Percentiles rank a stretch among this genome's conserved stretches.
Conservation (phyloP, 2,797 vertebrate species). For the Pempheris klunzingeri region DNA sequence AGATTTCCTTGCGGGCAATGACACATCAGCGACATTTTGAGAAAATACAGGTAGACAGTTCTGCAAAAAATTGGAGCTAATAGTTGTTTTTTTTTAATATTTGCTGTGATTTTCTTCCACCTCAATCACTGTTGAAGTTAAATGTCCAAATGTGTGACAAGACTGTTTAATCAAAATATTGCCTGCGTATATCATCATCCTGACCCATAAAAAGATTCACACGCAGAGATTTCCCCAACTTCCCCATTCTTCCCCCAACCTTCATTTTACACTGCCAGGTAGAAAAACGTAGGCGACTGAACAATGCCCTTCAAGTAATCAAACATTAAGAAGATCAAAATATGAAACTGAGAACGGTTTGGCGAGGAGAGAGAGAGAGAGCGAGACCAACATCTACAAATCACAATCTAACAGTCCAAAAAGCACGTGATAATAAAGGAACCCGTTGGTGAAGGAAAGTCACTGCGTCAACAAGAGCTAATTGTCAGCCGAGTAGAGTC, state of each 20-base stretch:
- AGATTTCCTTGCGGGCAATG: conserved; percentile 63
- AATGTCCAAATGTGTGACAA: conserved; percentile 11
- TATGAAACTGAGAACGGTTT: conserved; percentile 61
- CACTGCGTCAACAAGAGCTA: conserved; percentile 63
- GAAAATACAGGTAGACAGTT: conserved; percentile 39
- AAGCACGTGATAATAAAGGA: conserved; percentile 62
- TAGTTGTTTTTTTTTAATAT: conserved; percentile 11
- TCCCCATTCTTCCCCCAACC: conserved; percentile 31
- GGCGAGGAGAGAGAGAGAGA: conserved; percentile 44
- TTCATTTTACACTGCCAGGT: conserved; percentile 62
- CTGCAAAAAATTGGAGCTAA: conserved; percentile 29
- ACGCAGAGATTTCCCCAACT: conserved; percentile 27
- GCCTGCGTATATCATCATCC: conserved; percentile 29
- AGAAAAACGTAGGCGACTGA: conserved; percentile 71
- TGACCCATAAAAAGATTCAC: conserved; percentile 35
- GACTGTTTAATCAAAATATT: conserved; percentile 43
- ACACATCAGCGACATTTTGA: conserved; percentile 57
- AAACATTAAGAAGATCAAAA: conserved; percentile 70
- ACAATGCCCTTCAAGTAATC: conserved; percentile 81
- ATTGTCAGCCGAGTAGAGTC: conserved; percentile 53
- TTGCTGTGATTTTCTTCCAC: conserved; percentile 12
- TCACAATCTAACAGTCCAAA: conserved; percentile 65
- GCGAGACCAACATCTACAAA: conserved; percentile 53
- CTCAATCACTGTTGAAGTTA: neutral
- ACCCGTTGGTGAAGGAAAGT: conserved; percentile 63